Evolutionary conservation across 2,888 invertebrate genomes (phyloP), one percentile per base, ranked within the genome.

Genomic region (Arge pagana): DNA sequence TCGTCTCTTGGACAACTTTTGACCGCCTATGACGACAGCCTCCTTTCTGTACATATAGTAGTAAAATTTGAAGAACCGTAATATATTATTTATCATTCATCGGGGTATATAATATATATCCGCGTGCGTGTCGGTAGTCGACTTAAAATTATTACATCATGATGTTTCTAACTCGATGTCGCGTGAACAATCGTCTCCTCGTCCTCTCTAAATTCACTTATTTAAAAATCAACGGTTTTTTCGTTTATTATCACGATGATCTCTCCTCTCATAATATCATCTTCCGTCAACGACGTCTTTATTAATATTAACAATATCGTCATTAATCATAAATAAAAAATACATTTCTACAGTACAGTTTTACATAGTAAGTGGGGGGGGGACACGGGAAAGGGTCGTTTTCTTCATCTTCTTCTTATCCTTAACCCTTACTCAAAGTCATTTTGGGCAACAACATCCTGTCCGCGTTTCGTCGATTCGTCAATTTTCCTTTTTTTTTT

Each of bases 31-130:
- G 30, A 42, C 31, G 19, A 16, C 33, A 16, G 21, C 13, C 28
- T 31, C 10, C 21, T n/a, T n/a, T n/a, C n/a, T n/a, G n/a, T n/a
- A n/a, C n/a, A n/a, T n/a, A n/a, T n/a, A n/a, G 51, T 42, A 58
- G 15, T 33, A 33, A 45, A 35, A 45, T 45, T 2, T 24, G 55
- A 62, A 55, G 52, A 57, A 54, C 60, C 59, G 62, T 55, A 61
- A 65, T 65, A 64, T 63, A 65, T 66, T 65, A 67, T 61, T 61
- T 61, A 63, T 61, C 49, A 45, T 54, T 50, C 53, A 62, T 62
- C 56, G n/a, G n/a, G n/a, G n/a, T 53, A 62, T 56, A 55, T 33
- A 33, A 45, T 45, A 36, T 36, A 16, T 16, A 16, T 16, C 28
- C 31, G 42, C 30, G 31, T 42, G 4, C 35, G 35, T 60, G 57